Evolutionary conservation across 1,140 invertebrate genomes (phyloP), one percentile per base, ranked within the genome.

Genomic region (Lutraria rhynchaena): DNA sequence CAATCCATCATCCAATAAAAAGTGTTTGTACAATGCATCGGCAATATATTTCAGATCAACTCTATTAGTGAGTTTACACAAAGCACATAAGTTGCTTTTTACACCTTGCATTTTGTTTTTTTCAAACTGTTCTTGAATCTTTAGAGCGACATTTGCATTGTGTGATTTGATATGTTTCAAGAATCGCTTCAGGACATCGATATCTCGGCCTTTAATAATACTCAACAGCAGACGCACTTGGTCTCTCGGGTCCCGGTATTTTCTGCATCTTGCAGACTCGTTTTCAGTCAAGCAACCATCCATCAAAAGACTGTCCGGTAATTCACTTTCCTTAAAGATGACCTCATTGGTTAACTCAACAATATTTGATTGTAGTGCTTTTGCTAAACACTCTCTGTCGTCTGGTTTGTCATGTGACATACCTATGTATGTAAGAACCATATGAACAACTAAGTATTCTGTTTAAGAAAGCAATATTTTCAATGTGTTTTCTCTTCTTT

Each of bases 311-410:
- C 4, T 13, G 37, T 67, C 63, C 9, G 63, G 63, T 46, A 67
- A 46, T 11, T 67, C 63, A 27, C 63, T 67, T 35, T 67, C 63
- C 33, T 49, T 44, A 44, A 67, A 67, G 13, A 46, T 24, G 15
- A 67, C 22, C 3, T 22, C 41, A 24, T 67, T 35, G n/a, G 46
- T 41, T 37, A 67, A 15, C 24, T 67, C 44, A 15, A 19, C n/a
- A 44, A 67, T 29, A 19, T 67, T 33, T 5, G 13, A 22, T 24
- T 67, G 63, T 27, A 67, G 9, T 3, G 63, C 63, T 7, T 51
- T 31, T 53, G 67, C 67, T 9, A 70, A 29, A 53, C 67, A 70
- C 53, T 70, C 67, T 70, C 67, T 70, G 13, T 70, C 67, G 35
- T 70, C 67, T 17, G 58, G 15, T 31, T 61, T 35, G 37, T 41